Evolutionary conservation across 53 echinoderm and acorn worm species (phyloP).

Genomic region (Echinarachnius parma): DNA sequence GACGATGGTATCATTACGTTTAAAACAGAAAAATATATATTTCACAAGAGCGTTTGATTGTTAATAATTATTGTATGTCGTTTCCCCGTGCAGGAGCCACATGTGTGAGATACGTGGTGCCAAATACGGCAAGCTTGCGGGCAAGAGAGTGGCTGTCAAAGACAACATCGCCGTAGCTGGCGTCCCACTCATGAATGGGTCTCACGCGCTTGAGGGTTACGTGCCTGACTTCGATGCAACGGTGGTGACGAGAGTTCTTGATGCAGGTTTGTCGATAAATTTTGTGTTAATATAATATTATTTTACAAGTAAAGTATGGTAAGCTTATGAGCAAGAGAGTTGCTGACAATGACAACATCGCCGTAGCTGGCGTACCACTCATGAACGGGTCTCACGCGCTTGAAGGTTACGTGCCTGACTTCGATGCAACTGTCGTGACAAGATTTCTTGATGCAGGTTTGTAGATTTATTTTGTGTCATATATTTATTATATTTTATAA

Average conservation of each 20-base stretch:
- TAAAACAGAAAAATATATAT: neutral
- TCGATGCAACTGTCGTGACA: too few relatives aligned
- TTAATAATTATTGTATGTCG: neutral
- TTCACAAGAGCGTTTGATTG: neutral
- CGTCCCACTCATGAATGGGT: slow-evolving; percentile 51
- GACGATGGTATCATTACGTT: neutral
- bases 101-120: slow-evolving; percentile 41
- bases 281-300: too few relatives aligned
- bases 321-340: too few relatives aligned
- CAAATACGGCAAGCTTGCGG: slow-evolving; percentile 27
- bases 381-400: too few relatives aligned
- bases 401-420: too few relatives aligned
- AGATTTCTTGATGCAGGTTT: too few relatives aligned
- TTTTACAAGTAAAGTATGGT: too few relatives aligned
- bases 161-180: slow-evolving; percentile 56
- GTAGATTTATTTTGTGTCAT: too few relatives aligned
- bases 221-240: slow-evolving; percentile 59
- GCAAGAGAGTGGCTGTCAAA: slow-evolving; percentile 48
- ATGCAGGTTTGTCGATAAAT: too few relatives aligned
- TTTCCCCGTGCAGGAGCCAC: slow-evolving; percentile 21
- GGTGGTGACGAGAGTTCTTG: slow-evolving; percentile 48
- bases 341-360: too few relatives aligned
- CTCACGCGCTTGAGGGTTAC: slow-evolving; percentile 45
- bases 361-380: too few relatives aligned
- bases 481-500: neutral